A percentile compares a stretch with the other conserved stretches of the same genome.
Conservation (phyloP, 2,113 vertebrate genomes). For the Heterocephalus glaber region DNA sequence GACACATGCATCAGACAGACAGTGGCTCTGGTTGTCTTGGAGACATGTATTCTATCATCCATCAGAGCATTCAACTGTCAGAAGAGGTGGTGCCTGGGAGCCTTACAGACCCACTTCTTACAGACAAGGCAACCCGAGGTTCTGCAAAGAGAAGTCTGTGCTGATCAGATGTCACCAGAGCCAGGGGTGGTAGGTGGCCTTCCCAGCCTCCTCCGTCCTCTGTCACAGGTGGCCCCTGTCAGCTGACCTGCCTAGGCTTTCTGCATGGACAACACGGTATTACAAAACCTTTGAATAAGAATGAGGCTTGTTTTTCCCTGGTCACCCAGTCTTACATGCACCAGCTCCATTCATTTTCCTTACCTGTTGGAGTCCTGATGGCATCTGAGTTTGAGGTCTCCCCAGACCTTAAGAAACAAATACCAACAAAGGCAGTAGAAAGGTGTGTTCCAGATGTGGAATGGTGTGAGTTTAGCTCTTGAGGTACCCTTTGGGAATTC, state of each 20-base stretch:
- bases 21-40: neutral
- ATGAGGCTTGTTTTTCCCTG: neutral
- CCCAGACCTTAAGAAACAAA: neutral
- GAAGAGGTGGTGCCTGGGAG: neutral
- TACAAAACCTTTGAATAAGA: neutral
- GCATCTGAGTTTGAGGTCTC: neutral
- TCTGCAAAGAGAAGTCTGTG: neutral
- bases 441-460: neutral
- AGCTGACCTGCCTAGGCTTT: neutral
- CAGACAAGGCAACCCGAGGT: neutral
- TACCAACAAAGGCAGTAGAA: neutral
- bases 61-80: neutral
- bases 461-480: neutral
- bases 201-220: neutral
- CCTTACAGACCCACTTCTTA: neutral
- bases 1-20: neutral
- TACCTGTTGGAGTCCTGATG: conserved; percentile 25
- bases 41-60: neutral
- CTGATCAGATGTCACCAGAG: neutral
- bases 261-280: neutral
- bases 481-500: neutral
- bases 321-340: neutral
- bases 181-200: neutral
- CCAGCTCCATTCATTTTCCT: neutral
- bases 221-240: neutral